Evolutionary conservation across 2,113 vertebrate genomes (phyloP).

Genomic region (Ctenodactylus gundi): DNA sequence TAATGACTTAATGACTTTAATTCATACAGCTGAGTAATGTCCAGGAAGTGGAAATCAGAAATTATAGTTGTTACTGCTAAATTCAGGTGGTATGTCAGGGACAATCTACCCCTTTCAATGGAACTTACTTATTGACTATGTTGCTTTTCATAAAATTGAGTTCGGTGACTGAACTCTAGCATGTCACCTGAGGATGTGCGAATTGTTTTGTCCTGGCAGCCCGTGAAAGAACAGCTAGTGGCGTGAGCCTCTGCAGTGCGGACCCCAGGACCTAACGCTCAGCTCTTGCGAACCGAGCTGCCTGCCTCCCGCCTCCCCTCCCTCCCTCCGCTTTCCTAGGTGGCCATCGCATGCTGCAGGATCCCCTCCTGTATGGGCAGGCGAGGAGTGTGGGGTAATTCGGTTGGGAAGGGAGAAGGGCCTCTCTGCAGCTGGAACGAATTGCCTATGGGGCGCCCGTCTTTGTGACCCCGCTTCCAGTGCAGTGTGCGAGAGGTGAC

Average conservation of each 20-base stretch:
- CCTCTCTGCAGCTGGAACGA: neutral
- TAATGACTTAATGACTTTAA: no score
- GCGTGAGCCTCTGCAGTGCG: neutral
- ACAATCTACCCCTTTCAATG: neutral
- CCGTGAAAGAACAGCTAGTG: neutral
- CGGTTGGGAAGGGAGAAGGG: fast-evolving
- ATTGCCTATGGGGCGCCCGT: neutral
- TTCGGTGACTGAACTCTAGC: neutral
- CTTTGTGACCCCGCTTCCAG: neutral
- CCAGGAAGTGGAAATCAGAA: neutral
- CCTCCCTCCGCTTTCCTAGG: neutral
- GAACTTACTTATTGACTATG: neutral
- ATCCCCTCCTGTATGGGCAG: neutral
- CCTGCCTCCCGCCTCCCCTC: no score
- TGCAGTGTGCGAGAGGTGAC: neutral
- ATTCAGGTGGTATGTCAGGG: neutral
- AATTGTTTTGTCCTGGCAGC: neutral
- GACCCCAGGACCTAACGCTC: neutral
- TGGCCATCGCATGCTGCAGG: no score
- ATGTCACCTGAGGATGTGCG: neutral
- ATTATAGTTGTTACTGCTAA: neutral
- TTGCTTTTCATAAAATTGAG: neutral
- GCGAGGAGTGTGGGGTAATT: neutral
- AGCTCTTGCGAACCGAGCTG: neutral
- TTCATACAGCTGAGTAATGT: neutral